Percentiles rank a stretch among this genome's conserved stretches.
Evolutionary conservation across 2,888 invertebrate genomes (phyloP).

Genomic region (Pharmacophagus antenor): DNA sequence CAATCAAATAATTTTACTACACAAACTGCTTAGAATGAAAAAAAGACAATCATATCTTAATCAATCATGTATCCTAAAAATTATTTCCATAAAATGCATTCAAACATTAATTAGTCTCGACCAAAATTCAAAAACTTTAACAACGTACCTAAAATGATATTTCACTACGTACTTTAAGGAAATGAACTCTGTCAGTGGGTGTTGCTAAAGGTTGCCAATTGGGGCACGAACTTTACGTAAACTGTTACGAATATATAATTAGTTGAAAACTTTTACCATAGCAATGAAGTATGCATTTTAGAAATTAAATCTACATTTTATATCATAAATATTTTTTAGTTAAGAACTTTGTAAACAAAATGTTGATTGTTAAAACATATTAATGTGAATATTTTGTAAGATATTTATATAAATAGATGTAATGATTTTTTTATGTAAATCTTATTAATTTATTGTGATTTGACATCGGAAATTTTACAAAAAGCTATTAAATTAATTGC

Average conservation of each 20-base stretch:
- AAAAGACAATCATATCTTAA: too few species aligned
- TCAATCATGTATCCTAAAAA: neutral
- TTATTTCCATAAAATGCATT: neutral
- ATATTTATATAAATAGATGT: too few species aligned
- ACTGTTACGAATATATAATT: conserved; percentile 2
- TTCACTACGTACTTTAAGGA: neutral
- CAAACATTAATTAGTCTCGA: neutral
- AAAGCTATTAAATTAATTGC: neutral
- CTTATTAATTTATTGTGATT: neutral
- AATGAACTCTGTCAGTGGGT: neutral
- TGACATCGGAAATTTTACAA: too few species aligned
- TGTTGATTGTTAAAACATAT: too few species aligned
- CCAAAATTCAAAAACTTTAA: neutral
- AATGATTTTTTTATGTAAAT: neutral
- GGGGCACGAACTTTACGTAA: conserved; percentile 9
- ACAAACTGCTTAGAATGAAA: too few species aligned
- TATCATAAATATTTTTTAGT: neutral
- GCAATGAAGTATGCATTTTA: neutral
- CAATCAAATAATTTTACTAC: too few species aligned
- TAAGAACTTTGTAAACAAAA: neutral
- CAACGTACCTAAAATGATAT: neutral
- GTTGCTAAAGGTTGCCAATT: conserved; percentile 15
- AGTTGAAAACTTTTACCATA: conserved; percentile 11
- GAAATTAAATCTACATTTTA: neutral
- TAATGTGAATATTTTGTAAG: too few species aligned